A percentile compares a stretch with the other conserved stretches of the same genome.
phyloP scores from a whole-genome alignment of 2,888 invertebrate genomes.

The Drosophila stalkeri region DNA sequence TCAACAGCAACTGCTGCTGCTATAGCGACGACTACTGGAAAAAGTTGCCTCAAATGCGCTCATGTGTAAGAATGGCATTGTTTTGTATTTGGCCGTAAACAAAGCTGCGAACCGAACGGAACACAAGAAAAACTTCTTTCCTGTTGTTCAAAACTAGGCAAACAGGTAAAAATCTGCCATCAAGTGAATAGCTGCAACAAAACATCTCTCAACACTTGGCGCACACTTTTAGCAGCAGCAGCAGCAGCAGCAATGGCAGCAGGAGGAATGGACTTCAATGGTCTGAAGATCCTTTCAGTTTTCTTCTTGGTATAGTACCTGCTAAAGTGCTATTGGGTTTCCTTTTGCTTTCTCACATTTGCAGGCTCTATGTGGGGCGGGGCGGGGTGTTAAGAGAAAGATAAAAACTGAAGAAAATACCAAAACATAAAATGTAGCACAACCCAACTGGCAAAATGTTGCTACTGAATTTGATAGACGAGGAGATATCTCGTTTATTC shows the following conservation, averaged over 20 bases:
- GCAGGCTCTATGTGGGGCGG: constrained; percentile 5
- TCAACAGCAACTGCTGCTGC: constrained; percentile 32
- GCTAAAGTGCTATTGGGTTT: constrained; percentile 66
- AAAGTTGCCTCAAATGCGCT: constrained; percentile 61
- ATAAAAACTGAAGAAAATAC: constrained; percentile 5
- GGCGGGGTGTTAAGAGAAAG: constrained; percentile 16
- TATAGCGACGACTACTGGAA: background rate
- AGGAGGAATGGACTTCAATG: constrained; percentile 36
- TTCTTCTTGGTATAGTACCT: constrained; percentile 15
- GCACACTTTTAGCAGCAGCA: constrained; percentile 19
- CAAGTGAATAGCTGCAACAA: constrained; percentile 49
- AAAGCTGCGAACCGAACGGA: constrained; percentile 56
- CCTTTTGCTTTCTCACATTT: constrained; percentile 36
- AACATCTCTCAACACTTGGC: constrained; percentile 44
- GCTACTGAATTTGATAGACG: constrained; percentile 5
- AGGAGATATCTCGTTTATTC: background rate
- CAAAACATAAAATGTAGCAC: constrained; percentile 16
- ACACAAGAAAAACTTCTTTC: constrained; percentile 43
- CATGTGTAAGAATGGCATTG: constrained; percentile 76
- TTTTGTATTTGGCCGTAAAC: constrained; percentile 74
- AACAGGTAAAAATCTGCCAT: constrained; percentile 50
- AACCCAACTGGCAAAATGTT: constrained; percentile 24
- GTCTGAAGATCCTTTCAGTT: constrained; percentile 48
- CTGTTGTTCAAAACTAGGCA: constrained; percentile 59
- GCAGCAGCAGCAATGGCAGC: background rate